Conservation (phyloP, 2,113 vertebrate species). For the Rhabdornis inornatus region DNA sequence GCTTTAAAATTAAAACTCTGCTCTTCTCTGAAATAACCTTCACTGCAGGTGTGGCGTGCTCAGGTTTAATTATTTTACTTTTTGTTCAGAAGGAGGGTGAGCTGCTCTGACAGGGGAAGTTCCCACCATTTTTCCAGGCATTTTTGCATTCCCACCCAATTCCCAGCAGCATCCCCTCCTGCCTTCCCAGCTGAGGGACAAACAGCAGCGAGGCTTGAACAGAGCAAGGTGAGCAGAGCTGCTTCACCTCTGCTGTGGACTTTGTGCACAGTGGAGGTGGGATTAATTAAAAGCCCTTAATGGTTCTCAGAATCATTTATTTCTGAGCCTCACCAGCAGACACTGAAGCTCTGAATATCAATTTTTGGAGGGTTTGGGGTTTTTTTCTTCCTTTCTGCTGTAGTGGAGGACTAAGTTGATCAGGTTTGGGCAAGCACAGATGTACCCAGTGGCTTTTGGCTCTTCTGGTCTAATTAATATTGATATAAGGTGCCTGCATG, state of each 20-base stretch:
- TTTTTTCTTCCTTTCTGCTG: neutral
- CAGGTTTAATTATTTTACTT: neutral
- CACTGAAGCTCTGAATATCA: neutral
- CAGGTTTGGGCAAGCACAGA: neutral
- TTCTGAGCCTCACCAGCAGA: neutral
- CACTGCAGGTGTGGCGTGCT: neutral
- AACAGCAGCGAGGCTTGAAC: neutral
- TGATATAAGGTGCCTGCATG: rapidly evolving
- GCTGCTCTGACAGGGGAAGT: neutral
- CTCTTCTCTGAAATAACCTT: conserved; percentile 76
- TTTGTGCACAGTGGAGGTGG: neutral
- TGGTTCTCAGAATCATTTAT: neutral
- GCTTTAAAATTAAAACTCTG: conserved; percentile 43
- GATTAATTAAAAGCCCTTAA: neutral
- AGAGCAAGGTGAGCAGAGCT: neutral
- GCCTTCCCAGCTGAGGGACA: neutral
- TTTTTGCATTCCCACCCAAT: neutral
- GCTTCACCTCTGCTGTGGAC: neutral
- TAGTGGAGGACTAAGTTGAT: neutral
- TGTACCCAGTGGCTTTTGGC: neutral
- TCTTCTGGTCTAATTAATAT: neutral
- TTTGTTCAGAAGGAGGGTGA: neutral
- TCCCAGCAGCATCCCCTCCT: neutral
- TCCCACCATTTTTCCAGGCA: neutral
- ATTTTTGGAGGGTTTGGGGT: neutral